Percentiles rank a stretch among this genome's conserved stretches.
Evolutionary conservation across 2,888 invertebrate species (phyloP).

Genomic region (Drosophila nr. fundita): DNA sequence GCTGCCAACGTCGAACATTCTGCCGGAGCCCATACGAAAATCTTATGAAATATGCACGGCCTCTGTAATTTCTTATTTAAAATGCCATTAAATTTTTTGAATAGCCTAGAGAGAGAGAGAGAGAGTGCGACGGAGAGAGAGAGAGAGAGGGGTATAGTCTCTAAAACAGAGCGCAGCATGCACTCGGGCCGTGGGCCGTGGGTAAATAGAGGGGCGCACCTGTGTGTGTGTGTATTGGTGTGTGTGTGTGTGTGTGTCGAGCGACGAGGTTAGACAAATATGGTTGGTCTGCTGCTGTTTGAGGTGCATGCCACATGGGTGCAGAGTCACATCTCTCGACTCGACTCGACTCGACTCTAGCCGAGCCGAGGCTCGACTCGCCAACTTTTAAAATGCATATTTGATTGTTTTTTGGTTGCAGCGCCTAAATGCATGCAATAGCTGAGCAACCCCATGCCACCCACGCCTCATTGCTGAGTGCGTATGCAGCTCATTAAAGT

Average conservation of each 20-base stretch:
- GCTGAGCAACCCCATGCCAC: conserved; percentile 22
- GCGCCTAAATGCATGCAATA: conserved; percentile 60
- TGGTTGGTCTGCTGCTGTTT: conserved; percentile 71
- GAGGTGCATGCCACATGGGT: conserved; percentile 76
- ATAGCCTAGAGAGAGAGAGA: conserved; percentile 73
- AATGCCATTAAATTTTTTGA: conserved; percentile 85
- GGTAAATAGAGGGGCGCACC: conserved; percentile 67
- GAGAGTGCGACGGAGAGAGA: conserved; percentile 5
- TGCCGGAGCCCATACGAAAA: conserved; percentile 68
- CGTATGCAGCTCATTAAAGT: conserved; percentile 62
- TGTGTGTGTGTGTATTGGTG: conserved; percentile 38
- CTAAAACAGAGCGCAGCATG: conserved; percentile 79
- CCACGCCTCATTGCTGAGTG: conserved; percentile 10
- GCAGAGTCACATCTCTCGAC: conserved; percentile 48
- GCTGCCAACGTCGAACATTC: conserved; percentile 70
- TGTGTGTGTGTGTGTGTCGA: conserved; percentile 13
- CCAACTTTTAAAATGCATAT: conserved; percentile 79
- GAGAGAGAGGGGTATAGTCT: conserved; percentile 28
- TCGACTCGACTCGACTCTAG: conserved; percentile 1
- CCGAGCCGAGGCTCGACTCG: conserved; percentile 24
- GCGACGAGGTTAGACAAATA: conserved; percentile 79
- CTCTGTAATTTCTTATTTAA: conserved; percentile 85
- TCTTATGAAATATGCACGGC: conserved; percentile 84
- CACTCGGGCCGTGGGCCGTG: conserved; percentile 66
- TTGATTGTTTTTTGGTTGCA: conserved; percentile 65